Base-by-base conservation (phyloP, 2,113 vertebrate species). In the Meleagris gallopavo region DNA sequence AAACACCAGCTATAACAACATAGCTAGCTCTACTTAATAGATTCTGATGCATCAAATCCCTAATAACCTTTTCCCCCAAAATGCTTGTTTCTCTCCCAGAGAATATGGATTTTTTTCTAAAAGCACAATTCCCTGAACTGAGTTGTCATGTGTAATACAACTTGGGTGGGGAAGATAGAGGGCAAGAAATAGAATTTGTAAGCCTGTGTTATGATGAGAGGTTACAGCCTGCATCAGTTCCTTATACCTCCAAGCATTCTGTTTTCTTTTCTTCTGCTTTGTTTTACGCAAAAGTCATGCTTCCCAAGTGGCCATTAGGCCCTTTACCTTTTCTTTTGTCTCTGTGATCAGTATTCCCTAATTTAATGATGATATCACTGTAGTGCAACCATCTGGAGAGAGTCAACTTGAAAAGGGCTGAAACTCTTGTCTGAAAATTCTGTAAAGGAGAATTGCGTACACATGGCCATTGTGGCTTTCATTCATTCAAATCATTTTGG, bases 41-140 rank as follows among this genome's bases (percentile, higher is more conserved):
- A 46, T 85, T 96, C 64, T 77, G 71, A 62, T 85, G 83, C 25
- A 80, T 94, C 71, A 88, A 58, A 88, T 83, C 84, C 20, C 8
- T 52, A 89, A 67, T 14, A 87, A 55, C 17, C 48, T 82, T 87
- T 90, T 92, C 41, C 50, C 48, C 48, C 21, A 85, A 55, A 34
- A 34, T 55, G 34, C 76, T 88, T 76, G 12, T 70, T 85, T 50
- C 20, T 64, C 25, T 83, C 25, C 61, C 67, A 67, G 46, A 78
- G 46, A 69, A n/a, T 60, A 62, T 38, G n/a, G 29, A 83, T 22
- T 14, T 88, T 8, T 8, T 91, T 71, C 50, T 43, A 54, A 46
- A 79, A 64, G 27, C 54, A 27, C 20, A 13, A 45, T 78, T 75
- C 41, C 29, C 74, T 86, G 76, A 93, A 74, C 2, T 71, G 40